These are phyloP conservation scores for Irena cyanogastra DNA, from an alignment of 2,113 vertebrate species.

Conservation along the genomic window DNA sequence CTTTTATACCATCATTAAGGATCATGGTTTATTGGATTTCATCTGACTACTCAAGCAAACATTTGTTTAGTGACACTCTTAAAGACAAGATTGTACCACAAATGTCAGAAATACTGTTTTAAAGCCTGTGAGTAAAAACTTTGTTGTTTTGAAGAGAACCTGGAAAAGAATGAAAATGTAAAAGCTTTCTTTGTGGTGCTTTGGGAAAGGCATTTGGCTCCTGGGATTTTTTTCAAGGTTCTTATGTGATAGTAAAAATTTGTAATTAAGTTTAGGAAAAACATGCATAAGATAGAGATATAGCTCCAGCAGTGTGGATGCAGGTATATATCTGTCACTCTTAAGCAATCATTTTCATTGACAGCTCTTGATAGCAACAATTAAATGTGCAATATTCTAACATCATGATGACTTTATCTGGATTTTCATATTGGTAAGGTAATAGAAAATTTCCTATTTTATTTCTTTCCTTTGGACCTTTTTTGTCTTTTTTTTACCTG, in stretches of 20 bases:
- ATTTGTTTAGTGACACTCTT: conserved; percentile 4
- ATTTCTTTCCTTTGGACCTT: not conserved
- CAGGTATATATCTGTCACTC: not conserved
- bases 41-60: conserved; percentile 21
- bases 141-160: not conserved
- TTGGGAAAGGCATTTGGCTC: not conserved
- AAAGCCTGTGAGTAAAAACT: conserved; percentile 15
- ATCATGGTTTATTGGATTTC: conserved; percentile 40
- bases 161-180: not conserved
- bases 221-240: not conserved
- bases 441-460: not conserved
- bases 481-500: not conserved
- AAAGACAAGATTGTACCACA: not conserved
- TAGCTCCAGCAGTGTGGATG: not conserved
- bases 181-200: not conserved
- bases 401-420: not conserved
- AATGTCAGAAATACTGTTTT: conserved; percentile 9
- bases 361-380: not conserved
- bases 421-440: not conserved
- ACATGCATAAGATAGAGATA: not conserved
- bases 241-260: not conserved
- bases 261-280: not conserved
- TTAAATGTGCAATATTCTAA: not conserved
- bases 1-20: conserved; percentile 24
- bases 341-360: not conserved